phyloP scores from a whole-genome alignment of 1,140 invertebrate species.

The Drosophila mayri region DNA sequence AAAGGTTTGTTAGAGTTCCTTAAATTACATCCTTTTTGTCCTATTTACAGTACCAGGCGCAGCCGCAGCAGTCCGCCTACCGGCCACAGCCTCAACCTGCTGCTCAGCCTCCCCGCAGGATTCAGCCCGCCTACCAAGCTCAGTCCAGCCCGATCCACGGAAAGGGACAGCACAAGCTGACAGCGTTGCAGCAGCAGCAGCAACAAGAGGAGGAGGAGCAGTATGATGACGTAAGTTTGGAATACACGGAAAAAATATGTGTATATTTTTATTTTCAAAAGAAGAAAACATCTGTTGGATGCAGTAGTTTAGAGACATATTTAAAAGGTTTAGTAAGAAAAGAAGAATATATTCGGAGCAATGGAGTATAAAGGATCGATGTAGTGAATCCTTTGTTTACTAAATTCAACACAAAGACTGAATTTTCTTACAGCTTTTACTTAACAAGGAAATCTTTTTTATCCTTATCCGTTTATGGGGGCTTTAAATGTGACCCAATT shows the following conservation, averaged over 20 bases:
- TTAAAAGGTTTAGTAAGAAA: not conserved
- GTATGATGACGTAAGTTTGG: constrained; percentile 83
- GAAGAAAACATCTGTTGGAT: not conserved
- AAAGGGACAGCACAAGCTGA: constrained; percentile 71
- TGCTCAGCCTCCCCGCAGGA: constrained; percentile 62
- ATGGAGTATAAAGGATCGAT: too few relatives aligned
- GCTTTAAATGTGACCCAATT: not conserved
- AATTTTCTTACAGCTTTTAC: too few relatives aligned
- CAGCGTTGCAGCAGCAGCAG: constrained; percentile 53
- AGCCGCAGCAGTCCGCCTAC: constrained; percentile 73
- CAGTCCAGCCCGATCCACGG: constrained; percentile 47
- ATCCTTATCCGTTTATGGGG: not conserved
- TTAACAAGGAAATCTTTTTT: not conserved
- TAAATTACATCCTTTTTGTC: not conserved
- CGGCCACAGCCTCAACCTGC: constrained; percentile 65
- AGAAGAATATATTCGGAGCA: not conserved
- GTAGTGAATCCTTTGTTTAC: not conserved
- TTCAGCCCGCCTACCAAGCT: constrained; percentile 58
- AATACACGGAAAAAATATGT: not conserved
- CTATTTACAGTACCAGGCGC: constrained; percentile 67
- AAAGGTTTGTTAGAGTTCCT: too few relatives aligned
- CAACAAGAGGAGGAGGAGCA: constrained; percentile 78
- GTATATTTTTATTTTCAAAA: not conserved
- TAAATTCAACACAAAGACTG: not conserved
- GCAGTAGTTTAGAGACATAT: not conserved